Conservation (phyloP, 2,888 invertebrate species). For the Nomada fabriciana region DNA sequence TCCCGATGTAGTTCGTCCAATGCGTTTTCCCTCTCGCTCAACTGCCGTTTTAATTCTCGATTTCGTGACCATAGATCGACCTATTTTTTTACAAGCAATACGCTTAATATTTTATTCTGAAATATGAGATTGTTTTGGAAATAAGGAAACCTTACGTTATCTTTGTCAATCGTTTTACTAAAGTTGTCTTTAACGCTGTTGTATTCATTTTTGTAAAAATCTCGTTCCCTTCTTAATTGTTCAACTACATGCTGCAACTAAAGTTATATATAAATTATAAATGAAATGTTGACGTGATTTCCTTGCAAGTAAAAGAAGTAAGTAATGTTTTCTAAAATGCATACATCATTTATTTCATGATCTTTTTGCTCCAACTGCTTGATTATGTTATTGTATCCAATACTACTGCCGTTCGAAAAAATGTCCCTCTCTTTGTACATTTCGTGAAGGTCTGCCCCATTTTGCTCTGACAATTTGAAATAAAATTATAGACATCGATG, state of each 20-base stretch:
- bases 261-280: conserved; percentile 17
- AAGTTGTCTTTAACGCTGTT: conserved; percentile 83
- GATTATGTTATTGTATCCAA: conserved; percentile 31
- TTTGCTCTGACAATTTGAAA: conserved; percentile 19
- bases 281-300: neutral
- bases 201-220: conserved; percentile 85
- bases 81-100: conserved; percentile 39
- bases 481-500: neutral
- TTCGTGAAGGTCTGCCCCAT: conserved; percentile 28
- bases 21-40: conserved; percentile 83
- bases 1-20: conserved; percentile 83
- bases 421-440: conserved; percentile 13
- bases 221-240: conserved; percentile 84
- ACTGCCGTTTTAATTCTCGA: conserved; percentile 78
- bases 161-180: conserved; percentile 77
- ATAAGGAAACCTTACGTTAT: conserved; percentile 76
- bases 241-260: conserved; percentile 79
- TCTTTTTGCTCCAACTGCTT: conserved; percentile 68
- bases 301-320: neutral
- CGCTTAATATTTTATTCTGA: too few species aligned
- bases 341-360: conserved; percentile 68
- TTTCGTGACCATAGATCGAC: conserved; percentile 70
- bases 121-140: conserved; percentile 20
- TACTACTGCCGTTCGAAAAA: conserved; percentile 24
- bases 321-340: conserved; percentile 31